These are phyloP conservation scores for Brachypodius melanocephalos DNA, from an alignment of 2,113 vertebrate species.

Conservation along the genomic window DNA sequence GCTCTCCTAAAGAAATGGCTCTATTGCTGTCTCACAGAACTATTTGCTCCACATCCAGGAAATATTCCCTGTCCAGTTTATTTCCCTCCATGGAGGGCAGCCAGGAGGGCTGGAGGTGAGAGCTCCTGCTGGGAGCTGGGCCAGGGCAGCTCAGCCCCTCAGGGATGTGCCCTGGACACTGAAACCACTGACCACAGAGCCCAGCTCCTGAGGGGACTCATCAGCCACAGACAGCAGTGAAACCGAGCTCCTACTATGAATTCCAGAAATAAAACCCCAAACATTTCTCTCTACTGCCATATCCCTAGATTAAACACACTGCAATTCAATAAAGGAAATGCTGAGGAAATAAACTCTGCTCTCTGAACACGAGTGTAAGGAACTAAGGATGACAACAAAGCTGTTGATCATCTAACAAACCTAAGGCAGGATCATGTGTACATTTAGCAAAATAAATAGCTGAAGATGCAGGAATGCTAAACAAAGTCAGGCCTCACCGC, in stretches of 20 bases:
- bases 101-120: neutral
- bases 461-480: neutral
- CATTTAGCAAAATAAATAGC: neutral
- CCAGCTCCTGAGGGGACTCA: neutral
- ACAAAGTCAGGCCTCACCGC: neutral
- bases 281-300: neutral
- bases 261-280: neutral
- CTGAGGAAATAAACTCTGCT: neutral
- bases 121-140: neutral
- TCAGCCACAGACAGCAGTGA: neutral
- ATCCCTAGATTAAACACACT: neutral
- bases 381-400: neutral
- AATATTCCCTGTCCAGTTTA: neutral
- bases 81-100: neutral
- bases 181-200: neutral
- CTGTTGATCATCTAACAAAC: neutral
- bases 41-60: neutral
- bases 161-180: neutral
- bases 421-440: neutral
- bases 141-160: neutral
- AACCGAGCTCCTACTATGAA: neutral
- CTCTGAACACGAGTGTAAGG: fast-evolving
- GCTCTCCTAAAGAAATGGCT: neutral
- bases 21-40: neutral
- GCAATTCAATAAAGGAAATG: neutral